These are phyloP conservation scores for Nothoprocta perdicaria DNA, from an alignment of 2,113 vertebrate genomes.

Conservation along the genomic window DNA sequence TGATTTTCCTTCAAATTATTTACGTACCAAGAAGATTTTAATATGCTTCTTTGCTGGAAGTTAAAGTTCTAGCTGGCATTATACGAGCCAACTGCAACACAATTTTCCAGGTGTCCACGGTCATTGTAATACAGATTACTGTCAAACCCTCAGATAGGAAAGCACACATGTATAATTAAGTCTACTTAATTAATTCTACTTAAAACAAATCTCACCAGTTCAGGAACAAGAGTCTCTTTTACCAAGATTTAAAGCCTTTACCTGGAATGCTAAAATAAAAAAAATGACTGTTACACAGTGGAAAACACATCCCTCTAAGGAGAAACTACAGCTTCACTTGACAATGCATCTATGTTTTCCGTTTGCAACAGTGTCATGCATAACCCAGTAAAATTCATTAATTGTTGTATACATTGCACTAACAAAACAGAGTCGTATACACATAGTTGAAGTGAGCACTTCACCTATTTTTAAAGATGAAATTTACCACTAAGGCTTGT, in stretches of 20 bases:
- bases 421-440: neutral
- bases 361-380: neutral
- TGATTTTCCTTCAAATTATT: neutral
- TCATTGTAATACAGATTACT: neutral
- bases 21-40: neutral
- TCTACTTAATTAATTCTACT: neutral
- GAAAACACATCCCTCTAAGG: neutral
- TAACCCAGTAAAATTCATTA: neutral
- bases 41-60: fast-evolving
- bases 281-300: neutral
- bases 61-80: neutral
- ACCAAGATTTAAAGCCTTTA: constrained; percentile 1
- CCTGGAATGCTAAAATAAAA: neutral
- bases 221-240: neutral
- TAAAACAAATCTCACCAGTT: neutral
- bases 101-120: neutral
- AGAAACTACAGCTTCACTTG: neutral
- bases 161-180: neutral
- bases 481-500: neutral
- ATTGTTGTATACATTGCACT: neutral
- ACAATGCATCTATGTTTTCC: neutral
- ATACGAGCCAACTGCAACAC: neutral
- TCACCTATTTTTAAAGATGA: neutral
- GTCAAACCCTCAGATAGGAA: neutral
- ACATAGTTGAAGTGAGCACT: neutral